These are phyloP conservation scores for Hydrocynus forskahlii DNA, from an alignment of 2,797 vertebrate genomes.

Conservation along the genomic window DNA sequence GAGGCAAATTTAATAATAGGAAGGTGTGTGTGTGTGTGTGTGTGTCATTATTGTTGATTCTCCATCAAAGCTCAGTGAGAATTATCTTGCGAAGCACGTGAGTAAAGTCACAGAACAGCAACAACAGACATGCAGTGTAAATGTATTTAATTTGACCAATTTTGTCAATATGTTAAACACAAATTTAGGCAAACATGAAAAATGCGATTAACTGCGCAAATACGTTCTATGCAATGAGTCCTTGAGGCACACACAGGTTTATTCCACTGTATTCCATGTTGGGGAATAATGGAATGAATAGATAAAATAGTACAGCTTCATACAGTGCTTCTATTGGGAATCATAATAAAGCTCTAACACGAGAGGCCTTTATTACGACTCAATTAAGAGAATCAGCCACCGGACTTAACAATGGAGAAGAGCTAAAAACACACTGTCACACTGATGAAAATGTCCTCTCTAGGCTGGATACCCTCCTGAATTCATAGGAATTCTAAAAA, in stretches of 20 bases:
- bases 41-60: slow-evolving; percentile 43
- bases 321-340: slow-evolving; percentile 42
- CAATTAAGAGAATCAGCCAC: slow-evolving; percentile 50
- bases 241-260: neutral
- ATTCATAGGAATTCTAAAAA: neutral
- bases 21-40: slow-evolving; percentile 35
- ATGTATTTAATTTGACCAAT: no score
- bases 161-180: no score
- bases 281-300: slow-evolving; percentile 41
- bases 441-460: slow-evolving; percentile 2
- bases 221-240: no score
- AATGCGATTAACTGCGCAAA: no score
- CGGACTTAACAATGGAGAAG: slow-evolving; percentile 42
- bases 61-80: slow-evolving; percentile 52
- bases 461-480: no score
- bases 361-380: slow-evolving; percentile 53
- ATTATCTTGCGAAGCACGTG: slow-evolving; percentile 63
- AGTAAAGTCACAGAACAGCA: slow-evolving; percentile 26
- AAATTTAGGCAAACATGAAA: no score
- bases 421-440: slow-evolving; percentile 34
- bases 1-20: slow-evolving; percentile 74
- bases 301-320: slow-evolving; percentile 28
- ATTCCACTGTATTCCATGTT: neutral
- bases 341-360: slow-evolving; percentile 58
- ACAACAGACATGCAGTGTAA: neutral